Conservation (phyloP, 2,888 invertebrate genomes). For the Rhyacophila evoluta region DNA sequence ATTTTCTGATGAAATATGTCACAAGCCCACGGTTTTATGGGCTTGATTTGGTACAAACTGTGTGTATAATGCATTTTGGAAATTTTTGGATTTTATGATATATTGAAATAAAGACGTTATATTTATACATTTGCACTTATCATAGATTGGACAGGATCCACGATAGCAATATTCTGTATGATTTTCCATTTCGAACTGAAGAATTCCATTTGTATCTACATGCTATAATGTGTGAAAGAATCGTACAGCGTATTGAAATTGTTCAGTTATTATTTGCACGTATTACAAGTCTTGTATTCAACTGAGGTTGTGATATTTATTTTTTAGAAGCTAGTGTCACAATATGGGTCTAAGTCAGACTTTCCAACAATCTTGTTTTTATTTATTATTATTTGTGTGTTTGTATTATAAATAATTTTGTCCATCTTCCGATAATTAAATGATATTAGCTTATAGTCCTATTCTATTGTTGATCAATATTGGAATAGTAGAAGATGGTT, state of each 20-base stretch:
- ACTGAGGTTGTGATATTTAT: slow-evolving; percentile 40
- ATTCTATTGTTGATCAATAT: slow-evolving; percentile 20
- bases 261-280: background rate
- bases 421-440: slow-evolving; percentile 9
- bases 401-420: background rate
- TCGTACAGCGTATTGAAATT: background rate
- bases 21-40: no score
- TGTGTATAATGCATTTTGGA: no score
- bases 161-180: no score
- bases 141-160: no score
- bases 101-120: no score
- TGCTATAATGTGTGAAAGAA: background rate
- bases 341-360: background rate
- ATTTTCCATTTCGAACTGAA: no score
- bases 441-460: background rate
- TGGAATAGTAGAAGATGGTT: background rate
- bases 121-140: no score
- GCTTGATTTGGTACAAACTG: no score
- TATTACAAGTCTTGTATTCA: slow-evolving; percentile 18
- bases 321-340: slow-evolving; percentile 20
- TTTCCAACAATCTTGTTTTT: background rate
- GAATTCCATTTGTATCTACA: background rate
- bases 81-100: no score
- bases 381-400: background rate
- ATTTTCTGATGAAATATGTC: no score